Percentiles rank a stretch among this genome's conserved stretches.
Conservation (phyloP, 2,888 invertebrate species). For the Eupithecia subfuscata region DNA sequence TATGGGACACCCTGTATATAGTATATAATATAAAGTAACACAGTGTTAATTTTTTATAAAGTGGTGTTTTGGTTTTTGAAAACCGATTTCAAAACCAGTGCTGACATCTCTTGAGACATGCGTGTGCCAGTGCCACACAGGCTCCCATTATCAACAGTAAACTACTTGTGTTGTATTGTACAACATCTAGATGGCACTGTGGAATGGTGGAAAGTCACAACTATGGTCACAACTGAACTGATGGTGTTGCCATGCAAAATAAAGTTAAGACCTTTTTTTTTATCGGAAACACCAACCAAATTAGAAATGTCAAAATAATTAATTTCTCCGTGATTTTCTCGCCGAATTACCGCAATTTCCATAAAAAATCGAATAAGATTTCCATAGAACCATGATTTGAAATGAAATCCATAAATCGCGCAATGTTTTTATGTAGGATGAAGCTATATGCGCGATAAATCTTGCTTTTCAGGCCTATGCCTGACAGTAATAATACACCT, state of each 20-base stretch:
- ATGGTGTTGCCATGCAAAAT: not conserved
- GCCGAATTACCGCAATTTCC: slow-evolving; percentile 43
- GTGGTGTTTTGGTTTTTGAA: too few relatives aligned
- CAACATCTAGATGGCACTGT: not conserved
- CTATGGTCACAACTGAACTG: not conserved
- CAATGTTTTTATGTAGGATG: slow-evolving; percentile 38
- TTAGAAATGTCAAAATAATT: slow-evolving; percentile 55
- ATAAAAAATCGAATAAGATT: slow-evolving; percentile 40
- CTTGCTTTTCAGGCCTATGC: slow-evolving; percentile 44
- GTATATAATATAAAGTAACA: too few relatives aligned
- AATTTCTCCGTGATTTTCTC: slow-evolving; percentile 42
- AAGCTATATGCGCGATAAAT: slow-evolving; percentile 46
- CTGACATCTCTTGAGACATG: too few relatives aligned
- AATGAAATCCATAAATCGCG: slow-evolving; percentile 29
- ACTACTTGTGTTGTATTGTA: too few relatives aligned
- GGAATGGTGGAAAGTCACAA: not conserved
- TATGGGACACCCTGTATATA: too few relatives aligned
- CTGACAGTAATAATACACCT: slow-evolving; percentile 57
- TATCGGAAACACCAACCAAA: slow-evolving; percentile 38
- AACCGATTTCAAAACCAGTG: too few relatives aligned
- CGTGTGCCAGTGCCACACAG: too few relatives aligned
- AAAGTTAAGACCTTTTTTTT: not conserved
- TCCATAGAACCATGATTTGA: slow-evolving; percentile 50
- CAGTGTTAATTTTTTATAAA: too few relatives aligned
- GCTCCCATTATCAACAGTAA: too few relatives aligned